Percentiles rank a stretch among this genome's conserved stretches.
Conservation (phyloP, 2,797 vertebrate genomes). For the Petrocephalus schoutedeni region DNA sequence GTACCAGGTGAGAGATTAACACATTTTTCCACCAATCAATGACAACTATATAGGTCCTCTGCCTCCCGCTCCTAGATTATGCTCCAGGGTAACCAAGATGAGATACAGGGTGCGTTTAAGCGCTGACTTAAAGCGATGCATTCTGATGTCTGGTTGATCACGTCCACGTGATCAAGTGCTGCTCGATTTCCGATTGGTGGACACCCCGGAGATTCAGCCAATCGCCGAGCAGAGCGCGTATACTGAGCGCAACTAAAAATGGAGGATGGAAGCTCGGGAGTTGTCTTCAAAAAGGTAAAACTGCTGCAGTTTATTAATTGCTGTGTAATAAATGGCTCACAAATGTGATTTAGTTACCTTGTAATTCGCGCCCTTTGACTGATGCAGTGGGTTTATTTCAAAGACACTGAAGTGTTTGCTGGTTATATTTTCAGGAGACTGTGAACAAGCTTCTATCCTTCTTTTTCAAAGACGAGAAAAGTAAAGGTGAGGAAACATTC, state of each 20-base stretch:
- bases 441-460: constrained; percentile 55
- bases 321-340: background rate
- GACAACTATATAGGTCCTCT: background rate
- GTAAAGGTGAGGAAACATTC: constrained; percentile 53
- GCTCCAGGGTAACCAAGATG: background rate
- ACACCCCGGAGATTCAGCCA: background rate
- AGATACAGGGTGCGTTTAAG: background rate
- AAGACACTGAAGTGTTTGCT: background rate
- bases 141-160: background rate
- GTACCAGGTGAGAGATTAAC: background rate
- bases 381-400: background rate
- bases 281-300: constrained; percentile 60
- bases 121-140: too few relatives aligned
- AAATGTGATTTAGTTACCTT: background rate
- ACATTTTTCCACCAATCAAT: background rate
- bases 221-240: constrained; percentile 22
- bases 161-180: background rate
- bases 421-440: constrained; percentile 50
- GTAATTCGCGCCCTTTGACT: background rate
- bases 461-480: constrained; percentile 66
- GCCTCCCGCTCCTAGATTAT: background rate
- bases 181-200: background rate
- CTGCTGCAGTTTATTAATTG: background rate
- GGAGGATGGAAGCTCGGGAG: constrained; percentile 32
- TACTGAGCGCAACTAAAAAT: constrained; percentile 23